A percentile compares a stretch with the other conserved stretches of the same genome.
Conservation (phyloP, 1,140 invertebrate species). For the Meteorus sp. region DNA sequence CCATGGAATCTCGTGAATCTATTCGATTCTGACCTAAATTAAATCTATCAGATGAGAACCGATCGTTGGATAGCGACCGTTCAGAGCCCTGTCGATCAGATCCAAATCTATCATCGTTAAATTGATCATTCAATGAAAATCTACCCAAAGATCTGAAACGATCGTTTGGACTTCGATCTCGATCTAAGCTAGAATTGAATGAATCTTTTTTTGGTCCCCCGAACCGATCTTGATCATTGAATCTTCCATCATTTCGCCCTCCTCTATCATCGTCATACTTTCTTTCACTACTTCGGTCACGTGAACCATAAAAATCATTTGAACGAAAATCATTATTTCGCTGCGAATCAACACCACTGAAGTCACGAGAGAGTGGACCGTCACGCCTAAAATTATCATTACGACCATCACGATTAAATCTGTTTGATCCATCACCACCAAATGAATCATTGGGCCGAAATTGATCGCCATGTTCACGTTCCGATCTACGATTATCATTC, state of each 20-base stretch:
- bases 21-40: conserved; percentile 36
- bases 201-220: conserved; percentile 29
- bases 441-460: conserved; percentile 26
- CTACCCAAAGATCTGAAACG: conserved; percentile 22
- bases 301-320: conserved; percentile 31
- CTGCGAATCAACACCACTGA: conserved; percentile 17
- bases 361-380: conserved; percentile 8
- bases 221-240: conserved; percentile 33
- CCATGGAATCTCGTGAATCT: conserved; percentile 30
- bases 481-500: conserved; percentile 20
- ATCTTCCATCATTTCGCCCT: conserved; percentile 23
- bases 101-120: conserved; percentile 28
- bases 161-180: conserved; percentile 20
- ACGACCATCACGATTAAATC: conserved; percentile 15
- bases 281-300: conserved; percentile 31
- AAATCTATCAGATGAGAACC: conserved; percentile 36
- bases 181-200: conserved; percentile 33
- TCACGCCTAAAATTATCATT: conserved; percentile 18
- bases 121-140: conserved; percentile 31
- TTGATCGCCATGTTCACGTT: conserved; percentile 9
- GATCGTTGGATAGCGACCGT: conserved; percentile 26
- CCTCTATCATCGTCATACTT: conserved; percentile 15
- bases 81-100: conserved; percentile 7
- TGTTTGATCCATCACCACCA: conserved; percentile 16
- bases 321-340: conserved; percentile 29